These are phyloP conservation scores for Pseudococcus longispinus DNA, from an alignment of 2,888 invertebrate species.

Conservation along the genomic window DNA sequence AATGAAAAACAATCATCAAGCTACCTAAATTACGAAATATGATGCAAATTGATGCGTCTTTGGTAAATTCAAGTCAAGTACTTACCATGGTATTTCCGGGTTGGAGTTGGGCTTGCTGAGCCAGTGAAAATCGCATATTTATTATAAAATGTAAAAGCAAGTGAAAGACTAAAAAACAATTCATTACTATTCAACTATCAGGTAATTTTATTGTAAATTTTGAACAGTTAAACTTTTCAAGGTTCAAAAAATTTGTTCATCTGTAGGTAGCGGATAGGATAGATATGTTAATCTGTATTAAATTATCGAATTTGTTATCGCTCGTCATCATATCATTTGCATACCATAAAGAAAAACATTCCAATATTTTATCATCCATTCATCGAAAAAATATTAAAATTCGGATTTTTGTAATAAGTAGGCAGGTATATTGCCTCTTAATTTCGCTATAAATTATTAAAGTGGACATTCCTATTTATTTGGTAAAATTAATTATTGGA, in stretches of 20 bases:
- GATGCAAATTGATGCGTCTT: not conserved
- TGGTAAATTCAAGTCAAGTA: not conserved
- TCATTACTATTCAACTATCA: not conserved
- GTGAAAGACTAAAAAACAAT: not conserved
- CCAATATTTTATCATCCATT: not conserved
- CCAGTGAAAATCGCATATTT: not conserved
- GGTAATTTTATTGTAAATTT: not conserved
- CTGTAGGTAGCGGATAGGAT: not conserved
- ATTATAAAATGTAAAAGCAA: not conserved
- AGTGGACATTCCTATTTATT: too few species aligned
- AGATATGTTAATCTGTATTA: not conserved
- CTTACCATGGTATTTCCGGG: not conserved
- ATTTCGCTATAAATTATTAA: too few species aligned
- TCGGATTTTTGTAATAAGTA: not conserved
- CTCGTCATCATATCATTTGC: not conserved
- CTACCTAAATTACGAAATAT: not conserved
- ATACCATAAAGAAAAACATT: not conserved
- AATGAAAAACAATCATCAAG: not conserved
- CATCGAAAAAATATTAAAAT: not conserved
- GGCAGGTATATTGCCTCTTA: too few species aligned
- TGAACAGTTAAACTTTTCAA: not conserved
- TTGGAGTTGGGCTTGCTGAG: not conserved
- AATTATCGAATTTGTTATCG: not conserved
- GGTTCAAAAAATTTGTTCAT: not conserved
- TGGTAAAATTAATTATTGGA: too few species aligned